Conservation (phyloP, 35 echinoderm and acorn worm species). For the Stichopus chloronotus region DNA sequence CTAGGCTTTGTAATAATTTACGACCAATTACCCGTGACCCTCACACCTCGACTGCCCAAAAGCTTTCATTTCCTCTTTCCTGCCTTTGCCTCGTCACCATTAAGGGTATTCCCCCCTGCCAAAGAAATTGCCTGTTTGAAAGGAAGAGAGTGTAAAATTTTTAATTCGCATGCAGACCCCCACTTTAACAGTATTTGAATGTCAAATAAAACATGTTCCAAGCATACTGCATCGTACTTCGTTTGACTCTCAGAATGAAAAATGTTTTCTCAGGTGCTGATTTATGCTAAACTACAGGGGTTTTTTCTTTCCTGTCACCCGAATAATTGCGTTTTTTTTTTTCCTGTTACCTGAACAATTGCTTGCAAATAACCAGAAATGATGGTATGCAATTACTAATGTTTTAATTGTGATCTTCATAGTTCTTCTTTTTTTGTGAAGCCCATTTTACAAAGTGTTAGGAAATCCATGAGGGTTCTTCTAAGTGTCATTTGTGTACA, state of each 20-base stretch:
- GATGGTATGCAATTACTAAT: too few species aligned
- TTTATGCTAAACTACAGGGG: too few species aligned
- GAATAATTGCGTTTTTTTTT: not conserved
- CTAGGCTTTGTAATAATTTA: too few species aligned
- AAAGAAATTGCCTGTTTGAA: not conserved
- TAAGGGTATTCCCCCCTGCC: not conserved
- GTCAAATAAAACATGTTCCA: not conserved
- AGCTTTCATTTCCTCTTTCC: not conserved
- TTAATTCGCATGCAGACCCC: not conserved
- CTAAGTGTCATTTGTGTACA: too few species aligned
- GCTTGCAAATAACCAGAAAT: not conserved
- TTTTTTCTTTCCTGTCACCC: too few species aligned
- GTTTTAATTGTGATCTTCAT: too few species aligned
- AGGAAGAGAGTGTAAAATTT: not conserved
- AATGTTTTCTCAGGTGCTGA: not conserved
- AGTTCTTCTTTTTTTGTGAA: too few species aligned
- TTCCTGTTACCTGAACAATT: not conserved
- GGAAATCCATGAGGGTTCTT: too few species aligned
- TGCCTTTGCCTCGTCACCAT: not conserved
- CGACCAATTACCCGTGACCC: not conserved
- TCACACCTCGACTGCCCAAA: not conserved
- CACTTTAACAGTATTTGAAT: not conserved
- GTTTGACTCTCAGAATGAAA: not conserved
- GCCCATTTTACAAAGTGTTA: too few species aligned
- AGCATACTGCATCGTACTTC: not conserved